Conservation (phyloP, 2,797 vertebrate species). For the Chloroceryle amazona region DNA sequence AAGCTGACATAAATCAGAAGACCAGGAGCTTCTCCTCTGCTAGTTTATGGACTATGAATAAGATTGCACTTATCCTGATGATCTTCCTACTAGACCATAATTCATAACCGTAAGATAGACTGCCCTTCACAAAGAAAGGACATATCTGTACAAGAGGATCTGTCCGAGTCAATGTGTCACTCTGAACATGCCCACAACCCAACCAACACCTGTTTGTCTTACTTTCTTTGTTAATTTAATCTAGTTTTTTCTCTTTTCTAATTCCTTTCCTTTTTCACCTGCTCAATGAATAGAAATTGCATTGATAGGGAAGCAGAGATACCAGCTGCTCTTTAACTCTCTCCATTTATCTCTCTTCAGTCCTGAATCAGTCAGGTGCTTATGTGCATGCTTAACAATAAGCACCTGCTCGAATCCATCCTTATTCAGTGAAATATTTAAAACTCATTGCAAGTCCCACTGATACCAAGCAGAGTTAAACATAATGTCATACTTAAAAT, state of each 20-base stretch:
- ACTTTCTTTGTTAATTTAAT: neutral
- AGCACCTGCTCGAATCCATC: conserved; percentile 29
- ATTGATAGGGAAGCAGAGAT: neutral
- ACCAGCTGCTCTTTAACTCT: conserved; percentile 38
- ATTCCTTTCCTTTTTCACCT: neutral
- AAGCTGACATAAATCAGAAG: neutral
- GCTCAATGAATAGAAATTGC: neutral
- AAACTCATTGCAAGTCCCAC: conserved; percentile 2
- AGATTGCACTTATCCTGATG: neutral
- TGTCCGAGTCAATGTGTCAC: neutral
- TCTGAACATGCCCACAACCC: neutral
- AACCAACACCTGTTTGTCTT: neutral
- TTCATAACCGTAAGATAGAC: neutral
- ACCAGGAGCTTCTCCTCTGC: neutral
- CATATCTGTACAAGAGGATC: neutral
- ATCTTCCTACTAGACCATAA: neutral
- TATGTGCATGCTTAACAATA: conserved; percentile 7
- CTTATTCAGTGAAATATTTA: conserved; percentile 25
- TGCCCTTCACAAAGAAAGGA: neutral
- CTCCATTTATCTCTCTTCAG: conserved; percentile 16
- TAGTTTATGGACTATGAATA: neutral
- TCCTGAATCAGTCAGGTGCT: neutral
- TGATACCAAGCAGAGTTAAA: neutral
- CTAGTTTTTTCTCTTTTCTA: neutral
- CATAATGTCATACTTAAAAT: conserved; percentile 10